Evolutionary conservation across 2,888 invertebrate genomes (phyloP), one percentile per base, ranked within the genome.

Genomic region (Anarsia innoxiella): DNA sequence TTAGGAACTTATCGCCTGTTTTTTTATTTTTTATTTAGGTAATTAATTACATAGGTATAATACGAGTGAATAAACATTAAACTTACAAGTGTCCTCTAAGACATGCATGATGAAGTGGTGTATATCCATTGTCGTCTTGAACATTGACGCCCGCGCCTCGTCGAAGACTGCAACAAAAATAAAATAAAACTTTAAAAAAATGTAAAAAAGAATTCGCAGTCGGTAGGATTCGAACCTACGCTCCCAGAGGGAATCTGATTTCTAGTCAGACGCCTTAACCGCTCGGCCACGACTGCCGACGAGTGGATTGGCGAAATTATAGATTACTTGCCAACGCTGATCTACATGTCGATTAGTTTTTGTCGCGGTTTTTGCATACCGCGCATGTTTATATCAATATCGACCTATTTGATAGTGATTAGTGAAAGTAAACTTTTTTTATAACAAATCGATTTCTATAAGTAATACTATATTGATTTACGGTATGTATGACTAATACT

Each of bases 41-140:
- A n/a, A n/a, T n/a, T n/a, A n/a, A n/a, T n/a, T n/a, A n/a, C n/a
- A n/a, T n/a, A n/a, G n/a, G n/a, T n/a, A n/a, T n/a, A n/a, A n/a
- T n/a, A n/a, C n/a, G n/a, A n/a, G n/a, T n/a, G n/a, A n/a, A n/a
- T n/a, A n/a, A n/a, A n/a, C n/a, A n/a, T n/a, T n/a, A n/a, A n/a
- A n/a, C 88, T 88, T 87, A 96, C 96, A 88, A 91, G 80, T 97
- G 96, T 5, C 96, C 95, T 75, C 96, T 95, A 44, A 97, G 88
- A 47, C 96, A 92, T 36, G 97, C 96, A 78, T 96, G 95, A 73
- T 98, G 97, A 32, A 98, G 88, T 15, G 96, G 93, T 25, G 97
- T 95, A 75, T 96, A 96, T 28, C 97, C 97, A 68, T 93, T 94
- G 57, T 91, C 91, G 71, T 97, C 97, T 84, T 95, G 94, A 36